These are phyloP conservation scores for Salvator merianae DNA, from an alignment of 2,113 vertebrate species.

Conservation along the genomic window DNA sequence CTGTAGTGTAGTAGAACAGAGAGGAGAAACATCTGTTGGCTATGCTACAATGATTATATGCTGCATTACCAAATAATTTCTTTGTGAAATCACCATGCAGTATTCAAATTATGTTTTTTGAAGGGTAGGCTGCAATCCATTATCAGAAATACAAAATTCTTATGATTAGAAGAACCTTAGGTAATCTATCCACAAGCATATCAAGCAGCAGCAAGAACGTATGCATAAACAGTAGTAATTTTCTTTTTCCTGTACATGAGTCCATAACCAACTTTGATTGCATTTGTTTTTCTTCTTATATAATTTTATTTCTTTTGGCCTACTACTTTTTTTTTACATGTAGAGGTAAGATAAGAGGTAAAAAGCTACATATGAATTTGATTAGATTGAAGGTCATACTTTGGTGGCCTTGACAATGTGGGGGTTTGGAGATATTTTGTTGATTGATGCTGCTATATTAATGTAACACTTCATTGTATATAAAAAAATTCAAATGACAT, in stretches of 20 bases:
- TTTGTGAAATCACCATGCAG: conserved; percentile 49
- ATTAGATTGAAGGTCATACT: neutral
- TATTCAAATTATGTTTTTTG: conserved; percentile 60
- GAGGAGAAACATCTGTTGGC: conserved; percentile 47
- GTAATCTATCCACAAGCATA: neutral
- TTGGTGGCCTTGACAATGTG: too few relatives aligned
- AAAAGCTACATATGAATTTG: neutral
- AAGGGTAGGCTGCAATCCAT: conserved; percentile 25
- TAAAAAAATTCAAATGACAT: too few relatives aligned
- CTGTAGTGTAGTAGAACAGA: conserved; percentile 33
- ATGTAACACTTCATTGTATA: too few relatives aligned
- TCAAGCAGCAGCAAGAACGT: neutral
- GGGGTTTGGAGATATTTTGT: too few relatives aligned
- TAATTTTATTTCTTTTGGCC: neutral
- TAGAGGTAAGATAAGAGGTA: neutral
- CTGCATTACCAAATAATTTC: conserved; percentile 49
- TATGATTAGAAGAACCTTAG: conserved; percentile 27
- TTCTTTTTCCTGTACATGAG: neutral
- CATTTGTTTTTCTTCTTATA: neutral
- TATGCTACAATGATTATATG: conserved; percentile 51
- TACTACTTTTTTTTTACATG: neutral
- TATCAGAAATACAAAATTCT: conserved; percentile 53
- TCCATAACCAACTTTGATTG: neutral
- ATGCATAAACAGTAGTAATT: neutral
- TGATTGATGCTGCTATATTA: too few relatives aligned